Base-by-base conservation (phyloP, 2,888 invertebrate genomes). In the Drosophila greeni region DNA sequence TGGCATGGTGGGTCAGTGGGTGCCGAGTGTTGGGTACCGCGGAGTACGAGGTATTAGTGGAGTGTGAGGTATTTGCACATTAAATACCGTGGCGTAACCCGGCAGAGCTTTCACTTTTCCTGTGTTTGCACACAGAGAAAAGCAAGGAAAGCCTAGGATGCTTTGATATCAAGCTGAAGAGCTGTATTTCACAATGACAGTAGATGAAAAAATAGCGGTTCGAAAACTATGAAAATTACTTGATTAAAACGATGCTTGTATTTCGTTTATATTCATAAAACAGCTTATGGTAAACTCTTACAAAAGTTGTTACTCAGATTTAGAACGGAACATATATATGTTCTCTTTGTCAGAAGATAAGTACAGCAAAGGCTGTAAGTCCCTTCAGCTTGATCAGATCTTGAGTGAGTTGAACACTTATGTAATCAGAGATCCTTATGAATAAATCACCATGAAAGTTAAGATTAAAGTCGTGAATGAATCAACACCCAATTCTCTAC, bases 61-160 rank as follows among this genome's bases (percentile, higher is more conserved):
- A 73, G 80, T 66, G 69, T 74, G 80, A 72, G 83, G 56, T 82
- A 66, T 77, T 84, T 82, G 76, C 82, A 82, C 84, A 83, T 85
- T 84, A 86, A 86, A 84, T 83, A 83, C 80, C 79, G 78, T 76
- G 78, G 81, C 76, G 62, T 68, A 75, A 43, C 47, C 59, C 67
- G 51, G 47, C 36, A 39, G 54, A 55, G 68, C 66, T 74, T 72
- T 79, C 65, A 74, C 75, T 74, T 75, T 76, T 61, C 59, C 57
- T 16, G 24, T 24, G 29, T n/a, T 24, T 24, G 31, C 58, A 60
- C 31, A 23, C 31, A n/a, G 23, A 56, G 26, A 59, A 59, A 57
- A 55, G 24, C 9, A 5, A 11, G 7, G 3, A 23, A 16, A 16
- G 16, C 14, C 14, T 8, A 9, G 7, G 14, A 29, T 29, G 14